phyloP scores from a whole-genome alignment of 1,140 invertebrate species.

The Armadillidium nasatum region DNA sequence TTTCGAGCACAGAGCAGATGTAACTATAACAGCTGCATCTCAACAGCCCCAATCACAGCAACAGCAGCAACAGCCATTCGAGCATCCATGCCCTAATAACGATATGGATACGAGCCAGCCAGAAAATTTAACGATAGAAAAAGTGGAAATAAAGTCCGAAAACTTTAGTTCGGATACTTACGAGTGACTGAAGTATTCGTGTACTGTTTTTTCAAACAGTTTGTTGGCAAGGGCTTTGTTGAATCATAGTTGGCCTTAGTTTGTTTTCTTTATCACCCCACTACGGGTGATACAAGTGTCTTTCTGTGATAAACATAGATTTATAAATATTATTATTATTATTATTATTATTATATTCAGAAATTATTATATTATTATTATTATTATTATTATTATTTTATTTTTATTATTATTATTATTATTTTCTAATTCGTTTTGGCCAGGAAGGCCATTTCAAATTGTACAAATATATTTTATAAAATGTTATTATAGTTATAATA shows the following conservation, averaged over 20 bases:
- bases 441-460: too few relatives aligned
- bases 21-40: constrained; percentile 41
- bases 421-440: too few relatives aligned
- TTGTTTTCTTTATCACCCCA: neutral
- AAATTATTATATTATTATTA: too few relatives aligned
- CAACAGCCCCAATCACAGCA: constrained; percentile 33
- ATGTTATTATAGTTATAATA: too few relatives aligned
- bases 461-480: too few relatives aligned
- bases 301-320: neutral
- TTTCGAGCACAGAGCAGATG: constrained; percentile 28
- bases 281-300: neutral
- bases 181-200: neutral
- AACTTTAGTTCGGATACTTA: neutral
- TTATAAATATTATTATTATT: too few relatives aligned
- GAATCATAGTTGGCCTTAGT: neutral
- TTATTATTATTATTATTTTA: too few relatives aligned
- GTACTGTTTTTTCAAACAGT: neutral
- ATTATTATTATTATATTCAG: too few relatives aligned
- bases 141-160: neutral
- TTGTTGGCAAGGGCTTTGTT: neutral
- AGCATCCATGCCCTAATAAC: neutral
- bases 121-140: neutral
- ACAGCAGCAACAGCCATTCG: neutral
- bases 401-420: too few relatives aligned
- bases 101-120: neutral